phyloP scores from a whole-genome alignment of 2,113 vertebrate genomes.

The Alethe castanea region DNA sequence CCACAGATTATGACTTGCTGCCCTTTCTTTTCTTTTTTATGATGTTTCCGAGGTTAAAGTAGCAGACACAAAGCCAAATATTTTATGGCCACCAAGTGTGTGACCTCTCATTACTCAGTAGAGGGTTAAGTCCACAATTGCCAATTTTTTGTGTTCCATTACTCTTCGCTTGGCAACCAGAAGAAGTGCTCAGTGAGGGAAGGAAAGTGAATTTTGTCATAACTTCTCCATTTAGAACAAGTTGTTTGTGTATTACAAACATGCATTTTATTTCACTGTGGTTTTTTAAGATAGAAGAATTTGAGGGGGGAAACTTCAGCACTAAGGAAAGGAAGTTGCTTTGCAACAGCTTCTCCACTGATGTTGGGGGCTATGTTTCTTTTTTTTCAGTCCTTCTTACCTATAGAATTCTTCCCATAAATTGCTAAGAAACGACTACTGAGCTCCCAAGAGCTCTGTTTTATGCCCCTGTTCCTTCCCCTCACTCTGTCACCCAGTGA shows the following conservation, averaged over 20 bases:
- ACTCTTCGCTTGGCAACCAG: background rate
- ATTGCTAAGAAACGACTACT: too few relatives aligned
- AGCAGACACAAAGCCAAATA: background rate
- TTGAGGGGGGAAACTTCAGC: background rate
- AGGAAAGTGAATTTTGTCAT: background rate
- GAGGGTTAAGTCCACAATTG: background rate
- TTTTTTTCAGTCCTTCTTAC: too few relatives aligned
- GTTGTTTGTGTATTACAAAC: background rate
- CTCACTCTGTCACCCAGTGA: background rate
- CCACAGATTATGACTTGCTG: background rate
- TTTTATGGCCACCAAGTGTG: background rate
- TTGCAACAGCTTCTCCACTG: background rate
- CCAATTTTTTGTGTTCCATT: background rate
- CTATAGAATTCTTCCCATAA: too few relatives aligned
- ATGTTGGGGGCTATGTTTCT: too few relatives aligned
- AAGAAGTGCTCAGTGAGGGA: background rate
- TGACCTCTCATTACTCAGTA: background rate
- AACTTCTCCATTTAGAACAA: background rate
- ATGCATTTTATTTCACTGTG: background rate
- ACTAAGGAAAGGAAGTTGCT: background rate
- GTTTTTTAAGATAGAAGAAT: background rate
- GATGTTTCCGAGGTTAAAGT: background rate
- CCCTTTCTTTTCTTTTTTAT: background rate
- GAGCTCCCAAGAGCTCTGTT: background rate
- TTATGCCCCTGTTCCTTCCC: background rate